A percentile compares a stretch with the other conserved stretches of the same genome.
Conservation (phyloP, 2,113 vertebrate genomes). For the Lonchura striata region DNA sequence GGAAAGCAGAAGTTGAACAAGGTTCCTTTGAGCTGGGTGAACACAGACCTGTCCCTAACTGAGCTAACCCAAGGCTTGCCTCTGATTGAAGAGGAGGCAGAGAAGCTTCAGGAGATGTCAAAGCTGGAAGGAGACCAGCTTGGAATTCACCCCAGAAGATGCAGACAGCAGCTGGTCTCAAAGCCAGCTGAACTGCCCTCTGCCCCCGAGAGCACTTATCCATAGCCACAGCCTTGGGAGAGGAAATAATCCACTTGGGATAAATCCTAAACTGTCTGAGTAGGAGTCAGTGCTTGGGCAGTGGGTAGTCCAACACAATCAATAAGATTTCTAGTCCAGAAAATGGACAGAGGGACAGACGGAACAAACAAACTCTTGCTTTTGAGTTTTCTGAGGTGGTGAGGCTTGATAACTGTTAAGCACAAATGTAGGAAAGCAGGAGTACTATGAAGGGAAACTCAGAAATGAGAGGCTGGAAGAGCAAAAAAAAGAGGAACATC, state of each 20-base stretch:
- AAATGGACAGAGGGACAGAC: neutral
- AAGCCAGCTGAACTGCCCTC: neutral
- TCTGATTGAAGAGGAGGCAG: neutral
- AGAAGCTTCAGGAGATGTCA: neutral
- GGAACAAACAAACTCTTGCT: neutral
- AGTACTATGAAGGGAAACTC: neutral
- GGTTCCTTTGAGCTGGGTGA: neutral
- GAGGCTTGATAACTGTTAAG: neutral
- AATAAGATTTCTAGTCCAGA: neutral
- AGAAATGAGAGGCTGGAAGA: neutral
- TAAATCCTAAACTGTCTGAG: neutral
- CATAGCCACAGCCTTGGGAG: neutral
- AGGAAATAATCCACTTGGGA: neutral
- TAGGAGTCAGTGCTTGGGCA: neutral
- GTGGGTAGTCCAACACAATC: neutral
- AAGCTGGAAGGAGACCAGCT: neutral
- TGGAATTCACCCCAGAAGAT: neutral
- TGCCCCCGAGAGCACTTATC: neutral
- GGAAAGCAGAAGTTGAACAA: neutral
- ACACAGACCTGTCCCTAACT: neutral
- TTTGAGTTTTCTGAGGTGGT: neutral
- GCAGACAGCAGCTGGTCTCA: neutral
- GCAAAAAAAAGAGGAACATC: neutral
- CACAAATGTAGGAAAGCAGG: neutral
- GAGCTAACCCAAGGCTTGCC: neutral